Evolutionary conservation across 2,797 vertebrate genomes (phyloP), one percentile per base, ranked within the genome.

Genomic region (Bradypus variegatus): DNA sequence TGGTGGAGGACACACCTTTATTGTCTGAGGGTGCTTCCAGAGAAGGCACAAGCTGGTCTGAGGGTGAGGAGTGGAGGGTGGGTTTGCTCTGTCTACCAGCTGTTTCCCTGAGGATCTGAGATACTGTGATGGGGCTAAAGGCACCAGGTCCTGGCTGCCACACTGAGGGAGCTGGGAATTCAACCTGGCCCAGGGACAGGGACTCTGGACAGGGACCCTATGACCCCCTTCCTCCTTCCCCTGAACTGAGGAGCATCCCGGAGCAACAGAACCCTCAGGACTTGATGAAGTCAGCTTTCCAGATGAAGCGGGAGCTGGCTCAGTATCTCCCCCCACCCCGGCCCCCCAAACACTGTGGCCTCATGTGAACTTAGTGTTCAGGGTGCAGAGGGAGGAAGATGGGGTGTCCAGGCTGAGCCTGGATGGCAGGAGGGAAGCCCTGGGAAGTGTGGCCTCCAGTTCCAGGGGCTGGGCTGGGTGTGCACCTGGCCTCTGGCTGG

Each of bases 401-500:
- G 2, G 62, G 72, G 33, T 65, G 15, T 70, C 60, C 18, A 12
- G 21, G 41, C 19, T 23, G 10, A 86, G 62, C 50, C 72, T 48
- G 27, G 58, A 23, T 19, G 21, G 38, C 58, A 60, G 72, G 48
- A 31, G 18, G 58, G 48, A 91, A 62, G 58, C 38, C 45, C 53
- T 55, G 65, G 73, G n/a, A 70, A 88, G 78, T 12, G 3, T 19
- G 70, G 62, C n/a, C 70, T 86, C 84, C 33, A 7, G 13, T 83
- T 36, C 67, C 45, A 23, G 88, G 76, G 80, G 45, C 62, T 70
- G 69, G 27, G 48, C 60, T 58, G 83, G 58, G 31, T 45, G 19
- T 84, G 81, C 70, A 53, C 86, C 80, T 93, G 92, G 67, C 72
- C 16, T 64, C n/a, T n/a, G 2, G 48, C 41, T 93, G 94, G 85